Evolutionary conservation across 2,797 vertebrate species (phyloP).

Genomic region (Sebastiscus tertius): DNA sequence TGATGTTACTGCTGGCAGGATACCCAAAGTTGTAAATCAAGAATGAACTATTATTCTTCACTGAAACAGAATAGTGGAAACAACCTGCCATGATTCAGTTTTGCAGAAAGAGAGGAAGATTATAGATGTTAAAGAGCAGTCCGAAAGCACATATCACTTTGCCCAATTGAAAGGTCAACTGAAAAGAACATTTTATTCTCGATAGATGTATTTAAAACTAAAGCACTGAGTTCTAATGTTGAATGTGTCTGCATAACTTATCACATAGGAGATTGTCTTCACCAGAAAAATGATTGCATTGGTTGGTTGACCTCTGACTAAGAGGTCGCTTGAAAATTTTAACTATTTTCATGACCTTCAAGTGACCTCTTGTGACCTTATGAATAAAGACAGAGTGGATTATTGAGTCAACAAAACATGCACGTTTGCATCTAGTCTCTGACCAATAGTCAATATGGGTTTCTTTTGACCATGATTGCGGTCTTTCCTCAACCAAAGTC

Average conservation of each 20-base stretch:
- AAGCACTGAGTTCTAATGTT: background rate
- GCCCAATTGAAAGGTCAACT: background rate
- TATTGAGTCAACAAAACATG: background rate
- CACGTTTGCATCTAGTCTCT: background rate
- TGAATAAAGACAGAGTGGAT: background rate
- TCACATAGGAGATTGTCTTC: background rate
- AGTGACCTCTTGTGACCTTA: background rate
- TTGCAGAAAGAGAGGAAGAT: slow-evolving; percentile 11
- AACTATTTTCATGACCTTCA: background rate
- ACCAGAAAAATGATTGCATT: background rate
- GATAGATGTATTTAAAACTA: background rate
- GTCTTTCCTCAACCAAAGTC: background rate
- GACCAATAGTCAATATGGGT: background rate
- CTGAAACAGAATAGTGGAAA: slow-evolving; percentile 57
- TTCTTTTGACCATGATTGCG: background rate
- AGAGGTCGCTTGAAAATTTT: background rate
- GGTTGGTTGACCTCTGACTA: background rate
- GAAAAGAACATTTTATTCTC: background rate
- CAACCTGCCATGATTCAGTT: slow-evolving; percentile 46
- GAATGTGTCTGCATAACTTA: background rate
- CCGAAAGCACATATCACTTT: background rate
- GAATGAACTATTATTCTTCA: slow-evolving; percentile 36
- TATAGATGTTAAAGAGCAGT: slow-evolving; percentile 3
- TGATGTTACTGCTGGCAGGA: slow-evolving; percentile 51
- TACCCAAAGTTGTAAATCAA: slow-evolving; percentile 49